Base-by-base conservation (phyloP, 2,888 invertebrate genomes). In the Crioceris asparagi region DNA sequence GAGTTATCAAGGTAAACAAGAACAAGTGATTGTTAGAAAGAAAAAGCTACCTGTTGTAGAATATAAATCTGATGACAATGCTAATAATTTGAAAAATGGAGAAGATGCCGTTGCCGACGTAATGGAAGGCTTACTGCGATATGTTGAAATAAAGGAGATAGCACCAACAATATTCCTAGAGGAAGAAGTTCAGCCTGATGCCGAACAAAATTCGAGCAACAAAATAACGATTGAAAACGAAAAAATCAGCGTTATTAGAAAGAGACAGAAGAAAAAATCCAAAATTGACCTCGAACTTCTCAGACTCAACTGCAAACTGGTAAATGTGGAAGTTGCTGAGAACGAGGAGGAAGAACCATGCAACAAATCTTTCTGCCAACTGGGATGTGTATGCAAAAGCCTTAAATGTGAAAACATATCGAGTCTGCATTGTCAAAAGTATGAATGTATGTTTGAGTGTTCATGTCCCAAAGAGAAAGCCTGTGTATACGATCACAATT, bases 381-480 rank as follows among this genome's bases (percentile, higher is more conserved):
- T 79, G 36, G 83, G 82, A 3, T 83, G 83, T 54, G 55, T 83
- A 25, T 83, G 83, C 53, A 64, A 67, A 33, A 79, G 78, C 48
- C 54, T 80, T 19, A 54, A 61, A 19, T 65, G 67, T 40, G 58
- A 61, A 11, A 56, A 48, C n/a, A 38, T 51, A n/a, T 46, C 53
- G 8, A 62, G 66, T 16, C 39, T 68, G 38, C 82, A 83, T 54
- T 83, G 83, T 53, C 74, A 75, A 8, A 67, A 69, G 31, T 51
- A 67, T 1, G 67, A 72, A 33, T 77, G 77, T 51, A 75, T 77
- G 71, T 74, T 77, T 10, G 58, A 62, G n/a, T 75, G 75, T 46
- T 53, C 46, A 3, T 74, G 74, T 48, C 45, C 54, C 5, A 52
- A 51, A 36, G 41, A 47, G 35, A 46, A 40, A 34, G 23, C 37